These are phyloP conservation scores for Scaeva pyrastri DNA, from an alignment of 2,888 invertebrate genomes.

Conservation along the genomic window DNA sequence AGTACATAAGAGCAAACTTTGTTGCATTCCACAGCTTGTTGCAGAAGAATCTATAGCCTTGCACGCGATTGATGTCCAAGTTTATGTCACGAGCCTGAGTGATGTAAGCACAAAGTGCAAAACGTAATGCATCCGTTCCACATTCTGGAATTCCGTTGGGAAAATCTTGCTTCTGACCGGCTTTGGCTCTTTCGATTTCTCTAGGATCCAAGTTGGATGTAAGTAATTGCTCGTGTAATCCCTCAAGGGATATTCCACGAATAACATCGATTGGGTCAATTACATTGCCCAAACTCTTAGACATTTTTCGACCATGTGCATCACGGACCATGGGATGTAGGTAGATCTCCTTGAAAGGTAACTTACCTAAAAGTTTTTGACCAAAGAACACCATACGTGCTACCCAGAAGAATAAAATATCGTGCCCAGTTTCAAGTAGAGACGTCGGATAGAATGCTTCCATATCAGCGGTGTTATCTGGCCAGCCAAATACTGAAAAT, in stretches of 20 bases:
- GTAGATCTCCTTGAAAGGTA: constrained; percentile 97
- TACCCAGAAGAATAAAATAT: constrained; percentile 99
- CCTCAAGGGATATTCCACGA: constrained; percentile 91
- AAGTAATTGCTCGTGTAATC: constrained; percentile 89
- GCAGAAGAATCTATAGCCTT: constrained; percentile 98
- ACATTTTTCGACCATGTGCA: constrained; percentile 99
- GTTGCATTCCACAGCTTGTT: constrained; percentile 99
- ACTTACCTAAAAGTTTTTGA: constrained; percentile 92
- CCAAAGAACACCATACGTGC: constrained; percentile 99
- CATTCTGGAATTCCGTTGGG: constrained; percentile 98
- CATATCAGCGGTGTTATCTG: constrained; percentile 89
- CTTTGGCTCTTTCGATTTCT: constrained; percentile 91
- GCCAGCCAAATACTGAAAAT: constrained; percentile 99
- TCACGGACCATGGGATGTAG: constrained; percentile 99
- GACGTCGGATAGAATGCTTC: constrained; percentile 95
- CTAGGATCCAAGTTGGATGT: constrained; percentile 94
- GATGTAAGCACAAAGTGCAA: constrained; percentile 95
- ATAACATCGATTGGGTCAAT: constrained; percentile 99
- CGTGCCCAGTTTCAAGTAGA: constrained; percentile 98
- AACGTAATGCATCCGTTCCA: constrained; percentile 87
- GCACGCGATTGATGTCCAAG: constrained; percentile 96
- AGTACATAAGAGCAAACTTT: constrained; percentile 93
- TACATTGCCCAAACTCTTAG: constrained; percentile 98
- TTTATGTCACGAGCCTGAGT: constrained; percentile 96
- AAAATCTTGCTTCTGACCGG: constrained; percentile 91